Conservation (phyloP, 2,797 vertebrate species). For the Eulemur mongoz region DNA sequence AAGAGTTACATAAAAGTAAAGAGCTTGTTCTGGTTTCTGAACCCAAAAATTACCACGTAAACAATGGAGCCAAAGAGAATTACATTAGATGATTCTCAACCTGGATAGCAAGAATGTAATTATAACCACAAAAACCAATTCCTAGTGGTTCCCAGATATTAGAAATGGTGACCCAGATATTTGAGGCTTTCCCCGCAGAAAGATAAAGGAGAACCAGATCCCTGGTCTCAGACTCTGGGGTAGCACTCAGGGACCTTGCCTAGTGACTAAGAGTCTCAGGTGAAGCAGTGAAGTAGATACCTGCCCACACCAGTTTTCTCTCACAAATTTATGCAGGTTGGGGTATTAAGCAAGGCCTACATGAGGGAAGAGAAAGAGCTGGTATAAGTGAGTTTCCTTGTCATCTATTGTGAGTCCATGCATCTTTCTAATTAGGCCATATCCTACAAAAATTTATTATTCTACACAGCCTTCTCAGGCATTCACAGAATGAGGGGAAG, state of each 20-base stretch:
- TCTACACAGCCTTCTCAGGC: not conserved
- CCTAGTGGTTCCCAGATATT: not conserved
- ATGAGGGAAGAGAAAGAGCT: not conserved
- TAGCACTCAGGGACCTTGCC: not conserved
- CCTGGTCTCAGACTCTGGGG: no score
- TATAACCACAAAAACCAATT: not conserved
- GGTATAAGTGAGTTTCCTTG: not conserved
- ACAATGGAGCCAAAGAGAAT: not conserved
- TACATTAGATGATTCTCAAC: not conserved
- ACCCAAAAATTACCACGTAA: not conserved
- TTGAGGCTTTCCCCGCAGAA: not conserved
- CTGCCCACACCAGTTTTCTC: not conserved
- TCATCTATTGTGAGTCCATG: not conserved
- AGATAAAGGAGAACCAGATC: not conserved
- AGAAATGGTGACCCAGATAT: not conserved
- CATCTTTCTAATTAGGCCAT: not conserved
- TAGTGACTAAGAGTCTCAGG: not conserved
- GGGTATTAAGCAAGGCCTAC: not conserved
- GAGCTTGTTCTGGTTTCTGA: not conserved
- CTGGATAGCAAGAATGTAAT: not conserved
- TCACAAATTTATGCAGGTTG: not conserved
- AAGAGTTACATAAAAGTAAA: conserved; percentile 9
- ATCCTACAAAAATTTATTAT: not conserved
- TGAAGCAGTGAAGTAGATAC: not conserved
- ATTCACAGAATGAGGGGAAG: not conserved